These are phyloP conservation scores for Chunga burmeisteri DNA, from an alignment of 2,113 vertebrate species.

Conservation along the genomic window DNA sequence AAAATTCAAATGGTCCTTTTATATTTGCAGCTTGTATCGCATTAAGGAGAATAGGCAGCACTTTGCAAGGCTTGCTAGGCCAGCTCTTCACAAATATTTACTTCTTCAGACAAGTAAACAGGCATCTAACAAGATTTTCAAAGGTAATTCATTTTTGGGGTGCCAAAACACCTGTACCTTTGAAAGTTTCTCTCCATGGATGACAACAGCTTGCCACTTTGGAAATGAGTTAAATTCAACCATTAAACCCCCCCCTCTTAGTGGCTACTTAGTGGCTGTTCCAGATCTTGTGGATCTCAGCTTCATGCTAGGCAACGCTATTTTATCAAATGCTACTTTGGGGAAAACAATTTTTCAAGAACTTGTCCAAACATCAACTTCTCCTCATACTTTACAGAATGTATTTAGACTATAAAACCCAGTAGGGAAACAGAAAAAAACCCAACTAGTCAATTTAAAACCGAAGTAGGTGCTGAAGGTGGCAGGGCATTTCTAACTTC, in stretches of 20 bases:
- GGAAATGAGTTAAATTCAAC: background rate
- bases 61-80: background rate
- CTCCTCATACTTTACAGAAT: background rate
- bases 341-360: background rate
- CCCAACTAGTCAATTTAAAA: background rate
- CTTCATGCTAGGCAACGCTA: background rate
- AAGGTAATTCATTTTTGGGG: background rate
- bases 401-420: background rate
- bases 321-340: background rate
- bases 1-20: conserved; percentile 22
- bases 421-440: background rate
- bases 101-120: background rate
- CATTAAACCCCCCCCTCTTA: accelerated
- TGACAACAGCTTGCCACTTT: background rate
- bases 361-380: background rate
- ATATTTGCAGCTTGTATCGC: background rate
- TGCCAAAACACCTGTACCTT: background rate
- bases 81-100: background rate
- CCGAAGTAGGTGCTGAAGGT: background rate
- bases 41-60: background rate
- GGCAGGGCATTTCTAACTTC: background rate
- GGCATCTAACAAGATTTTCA: background rate
- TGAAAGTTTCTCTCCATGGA: background rate
- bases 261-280: background rate
- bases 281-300: background rate